These are phyloP conservation scores for Adela reaumurella DNA, from an alignment of 2,888 invertebrate genomes.

Conservation along the genomic window DNA sequence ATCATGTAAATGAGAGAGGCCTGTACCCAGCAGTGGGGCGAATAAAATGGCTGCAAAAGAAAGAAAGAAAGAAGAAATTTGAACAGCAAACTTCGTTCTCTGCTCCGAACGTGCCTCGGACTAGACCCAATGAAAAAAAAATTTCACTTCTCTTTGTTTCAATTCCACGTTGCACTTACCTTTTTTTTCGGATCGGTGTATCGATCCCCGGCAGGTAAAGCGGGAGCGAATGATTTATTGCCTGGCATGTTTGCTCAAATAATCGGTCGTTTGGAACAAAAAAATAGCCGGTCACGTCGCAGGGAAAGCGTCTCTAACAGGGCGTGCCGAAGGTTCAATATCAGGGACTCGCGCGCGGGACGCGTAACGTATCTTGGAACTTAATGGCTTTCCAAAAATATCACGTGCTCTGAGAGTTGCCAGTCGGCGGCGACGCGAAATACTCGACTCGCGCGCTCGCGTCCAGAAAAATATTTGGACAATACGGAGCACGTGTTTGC, in stretches of 20 bases:
- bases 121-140: slow-evolving; percentile 27
- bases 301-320: background rate
- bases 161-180: slow-evolving; percentile 16
- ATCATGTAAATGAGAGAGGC: background rate
- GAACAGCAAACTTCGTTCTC: slow-evolving; percentile 10
- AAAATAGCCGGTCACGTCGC: slow-evolving; percentile 6
- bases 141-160: slow-evolving; percentile 46
- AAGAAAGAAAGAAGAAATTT: slow-evolving; percentile 10
- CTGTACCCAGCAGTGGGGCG: no score
- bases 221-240: slow-evolving; percentile 51
- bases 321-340: background rate
- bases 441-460: background rate
- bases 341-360: background rate
- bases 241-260: slow-evolving; percentile 49
- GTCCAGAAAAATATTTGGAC: slow-evolving; percentile 35
- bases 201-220: slow-evolving; percentile 48
- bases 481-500: slow-evolving; percentile 25
- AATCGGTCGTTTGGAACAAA: slow-evolving; percentile 43
- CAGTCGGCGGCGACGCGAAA: slow-evolving; percentile 4
- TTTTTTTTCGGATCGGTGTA: slow-evolving; percentile 14
- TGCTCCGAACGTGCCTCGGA: slow-evolving; percentile 7
- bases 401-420: slow-evolving; percentile 24
- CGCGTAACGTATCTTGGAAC: slow-evolving; percentile 27
- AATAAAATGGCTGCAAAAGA: no score
- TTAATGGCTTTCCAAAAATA: slow-evolving; percentile 39